Evolutionary conservation across 2,888 invertebrate species (phyloP), one percentile per base, ranked within the genome.

Genomic region (Machimus rusticus): DNA sequence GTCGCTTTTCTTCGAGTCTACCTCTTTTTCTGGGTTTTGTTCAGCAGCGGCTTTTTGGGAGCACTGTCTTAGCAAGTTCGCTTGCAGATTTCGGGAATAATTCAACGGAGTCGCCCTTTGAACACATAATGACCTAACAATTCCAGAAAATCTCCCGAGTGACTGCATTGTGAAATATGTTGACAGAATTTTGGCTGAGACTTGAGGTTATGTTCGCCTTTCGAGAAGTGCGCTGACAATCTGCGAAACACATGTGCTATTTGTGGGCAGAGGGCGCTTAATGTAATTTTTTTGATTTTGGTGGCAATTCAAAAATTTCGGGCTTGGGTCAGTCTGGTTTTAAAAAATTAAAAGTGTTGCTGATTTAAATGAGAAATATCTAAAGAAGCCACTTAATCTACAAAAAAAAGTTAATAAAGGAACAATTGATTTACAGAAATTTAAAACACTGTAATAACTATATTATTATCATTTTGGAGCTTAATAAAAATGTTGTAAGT

Each of bases 1-100:
- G 0, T 77, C 88, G 34, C 89, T 88, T 34, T 87, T 87, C 43
- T 90, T 90, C 12, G 51, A 9, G 55, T 87, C 85, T 23, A 9
- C 39, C 74, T 43, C 51, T 5, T 31, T 23, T 74, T 66, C 34
- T 39, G 78, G 37, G 1, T 16, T 8, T 16, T 39, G 66, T 9
- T 31, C 43, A 12, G n/a, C 46, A 34, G 55, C 34, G 5, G 79
- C n/a, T 23, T 74, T 76, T 86, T 86, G 55, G 8, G 88, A 51
- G n/a, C 77, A 88, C 23, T 57, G 46, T 2, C 81, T 19, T 6
- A 86, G 16, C 3, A 74, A 1, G 74, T 46, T 76, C 28, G 46
- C 2, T 34, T 76, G 66, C 4, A 86, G 16, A 74, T 79, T 74
- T 34, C 79, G 57, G 5, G 19, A 19, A n/a, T 43, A 74, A 81